Evolutionary conservation across 2,888 invertebrate species (phyloP).

Genomic region (Nezara viridula): DNA sequence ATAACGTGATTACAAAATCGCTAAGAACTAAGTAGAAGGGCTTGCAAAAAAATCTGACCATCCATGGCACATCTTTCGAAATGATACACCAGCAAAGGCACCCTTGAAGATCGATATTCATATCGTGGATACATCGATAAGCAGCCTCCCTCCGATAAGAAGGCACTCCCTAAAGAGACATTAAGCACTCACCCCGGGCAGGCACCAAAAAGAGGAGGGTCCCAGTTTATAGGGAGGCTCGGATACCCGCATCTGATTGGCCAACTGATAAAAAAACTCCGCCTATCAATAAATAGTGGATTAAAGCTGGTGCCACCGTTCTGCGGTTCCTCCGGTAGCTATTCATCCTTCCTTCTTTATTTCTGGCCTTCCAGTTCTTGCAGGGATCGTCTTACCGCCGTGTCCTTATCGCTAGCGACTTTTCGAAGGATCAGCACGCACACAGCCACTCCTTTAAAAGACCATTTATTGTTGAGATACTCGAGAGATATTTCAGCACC

Average conservation of each 20-base stretch:
- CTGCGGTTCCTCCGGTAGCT: conserved; percentile 12
- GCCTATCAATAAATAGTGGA: conserved; percentile 15
- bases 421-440: conserved; percentile 26
- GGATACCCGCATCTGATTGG: conserved; percentile 45
- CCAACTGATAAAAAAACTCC: conserved; percentile 16
- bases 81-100: neutral
- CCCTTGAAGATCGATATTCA: neutral
- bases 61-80: neutral
- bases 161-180: conserved; percentile 5
- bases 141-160: neutral
- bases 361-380: conserved; percentile 12
- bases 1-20: too few species aligned
- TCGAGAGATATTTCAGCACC: neutral
- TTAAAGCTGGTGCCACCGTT: neutral
- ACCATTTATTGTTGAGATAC: neutral
- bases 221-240: conserved; percentile 42
- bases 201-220: conserved; percentile 42
- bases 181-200: conserved; percentile 1
- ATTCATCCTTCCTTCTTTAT: conserved; percentile 32
- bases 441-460: neutral
- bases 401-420: neutral
- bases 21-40: too few species aligned
- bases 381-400: conserved; percentile 7
- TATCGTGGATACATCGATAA: neutral
- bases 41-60: too few species aligned